These are phyloP conservation scores for Sebastes flavidus DNA, from an alignment of 2,797 vertebrate genomes.

Conservation along the genomic window DNA sequence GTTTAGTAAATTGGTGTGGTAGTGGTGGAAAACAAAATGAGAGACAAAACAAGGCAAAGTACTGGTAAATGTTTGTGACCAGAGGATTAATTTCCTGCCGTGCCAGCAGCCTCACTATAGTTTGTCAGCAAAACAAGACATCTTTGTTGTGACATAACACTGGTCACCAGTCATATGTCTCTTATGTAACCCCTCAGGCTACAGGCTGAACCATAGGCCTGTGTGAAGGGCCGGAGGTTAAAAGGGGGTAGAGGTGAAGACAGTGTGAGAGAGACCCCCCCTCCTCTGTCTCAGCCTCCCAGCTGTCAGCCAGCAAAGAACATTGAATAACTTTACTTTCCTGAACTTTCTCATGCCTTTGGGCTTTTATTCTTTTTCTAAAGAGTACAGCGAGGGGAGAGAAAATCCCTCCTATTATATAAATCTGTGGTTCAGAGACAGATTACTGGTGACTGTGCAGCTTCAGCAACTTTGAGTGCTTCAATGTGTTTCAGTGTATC, in stretches of 20 bases:
- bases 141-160: constrained; percentile 49
- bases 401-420: constrained; percentile 40
- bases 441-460: constrained; percentile 42
- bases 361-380: constrained; percentile 17
- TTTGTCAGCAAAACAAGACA: constrained; percentile 34
- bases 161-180: constrained; percentile 40
- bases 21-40: not conserved
- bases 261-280: not conserved
- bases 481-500: not conserved
- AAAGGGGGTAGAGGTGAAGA: not conserved
- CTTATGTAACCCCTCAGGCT: constrained; percentile 44
- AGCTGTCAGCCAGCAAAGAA: not conserved
- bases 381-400: not conserved
- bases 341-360: constrained; percentile 8
- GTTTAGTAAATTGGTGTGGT: no score
- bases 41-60: not conserved
- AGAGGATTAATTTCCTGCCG: not conserved
- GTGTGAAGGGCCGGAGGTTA: not conserved
- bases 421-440: constrained; percentile 35
- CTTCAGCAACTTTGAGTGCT: constrained; percentile 24
- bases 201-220: constrained; percentile 1
- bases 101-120: not conserved
- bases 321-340: not conserved
- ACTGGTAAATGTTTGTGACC: not conserved
- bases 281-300: not conserved